Percentiles rank a stretch among this genome's conserved stretches.
These are phyloP conservation scores for Oriolus oriolus DNA, from an alignment of 2,113 vertebrate genomes.

Conservation along the genomic window DNA sequence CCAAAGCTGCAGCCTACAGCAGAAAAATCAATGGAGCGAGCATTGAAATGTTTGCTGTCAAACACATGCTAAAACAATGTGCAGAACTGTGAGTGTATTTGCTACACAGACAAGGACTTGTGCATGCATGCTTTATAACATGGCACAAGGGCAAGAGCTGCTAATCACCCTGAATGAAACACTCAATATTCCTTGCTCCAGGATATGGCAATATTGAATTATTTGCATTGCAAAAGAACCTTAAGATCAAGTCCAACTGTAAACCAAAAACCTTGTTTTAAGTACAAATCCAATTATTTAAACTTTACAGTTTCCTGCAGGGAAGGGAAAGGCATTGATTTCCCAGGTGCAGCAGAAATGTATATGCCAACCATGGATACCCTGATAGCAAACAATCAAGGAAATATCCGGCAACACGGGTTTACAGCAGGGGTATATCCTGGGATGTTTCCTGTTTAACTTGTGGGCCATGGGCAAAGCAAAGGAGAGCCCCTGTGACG, in stretches of 20 bases:
- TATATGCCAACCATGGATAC: neutral
- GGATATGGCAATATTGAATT: neutral
- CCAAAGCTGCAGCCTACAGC: neutral
- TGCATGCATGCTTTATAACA: neutral
- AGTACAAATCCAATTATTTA: neutral
- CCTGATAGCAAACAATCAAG: neutral
- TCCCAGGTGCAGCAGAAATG: neutral
- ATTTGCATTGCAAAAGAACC: neutral
- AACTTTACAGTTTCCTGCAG: neutral
- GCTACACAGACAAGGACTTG: neutral
- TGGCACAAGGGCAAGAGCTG: neutral
- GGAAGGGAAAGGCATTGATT: neutral
- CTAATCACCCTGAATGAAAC: neutral
- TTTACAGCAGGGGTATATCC: accelerated
- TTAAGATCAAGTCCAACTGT: neutral
- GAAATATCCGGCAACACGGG: neutral
- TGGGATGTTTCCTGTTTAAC: neutral
- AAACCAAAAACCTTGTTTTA: neutral
- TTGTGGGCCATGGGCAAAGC: neutral
- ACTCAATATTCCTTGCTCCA: neutral
- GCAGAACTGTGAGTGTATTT: neutral
- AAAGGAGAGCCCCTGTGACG: accelerated
- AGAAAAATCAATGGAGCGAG: neutral
- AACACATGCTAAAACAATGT: neutral
- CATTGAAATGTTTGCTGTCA: neutral